Conservation (phyloP, 2,113 vertebrate species). For the Stegostoma tigrinum region DNA sequence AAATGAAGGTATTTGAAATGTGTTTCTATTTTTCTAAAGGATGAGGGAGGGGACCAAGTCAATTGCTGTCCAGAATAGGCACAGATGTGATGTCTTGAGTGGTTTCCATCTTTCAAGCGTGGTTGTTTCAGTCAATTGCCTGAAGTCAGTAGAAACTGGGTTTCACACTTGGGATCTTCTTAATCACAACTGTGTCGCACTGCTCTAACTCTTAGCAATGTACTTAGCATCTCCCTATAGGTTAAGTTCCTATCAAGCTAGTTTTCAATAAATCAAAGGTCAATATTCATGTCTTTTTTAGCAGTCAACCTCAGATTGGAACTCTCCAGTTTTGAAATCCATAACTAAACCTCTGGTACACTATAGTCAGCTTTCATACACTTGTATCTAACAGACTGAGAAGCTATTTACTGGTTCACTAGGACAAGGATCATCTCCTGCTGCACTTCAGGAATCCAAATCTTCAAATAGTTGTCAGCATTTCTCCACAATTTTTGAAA, state of each 20-base stretch:
- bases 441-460: neutral
- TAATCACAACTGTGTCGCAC: neutral
- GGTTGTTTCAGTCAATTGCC: neutral
- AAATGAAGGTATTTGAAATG: neutral
- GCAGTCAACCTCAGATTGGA: neutral
- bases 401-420: neutral
- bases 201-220: neutral
- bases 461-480: neutral
- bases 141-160: neutral
- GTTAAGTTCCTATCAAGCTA: neutral
- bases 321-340: neutral
- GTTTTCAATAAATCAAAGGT: neutral
- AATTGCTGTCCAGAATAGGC: neutral
- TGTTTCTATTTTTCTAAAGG: neutral
- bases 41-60: neutral
- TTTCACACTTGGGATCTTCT: neutral
- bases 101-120: neutral
- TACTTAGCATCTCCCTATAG: neutral
- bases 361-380: neutral
- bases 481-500: neutral
- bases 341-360: neutral
- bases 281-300: too few relatives aligned
- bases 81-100: neutral
- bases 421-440: neutral
- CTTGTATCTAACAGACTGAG: neutral